Conservation (phyloP, 2,797 vertebrate genomes). For the Pantherophis alleghaniensis region DNA sequence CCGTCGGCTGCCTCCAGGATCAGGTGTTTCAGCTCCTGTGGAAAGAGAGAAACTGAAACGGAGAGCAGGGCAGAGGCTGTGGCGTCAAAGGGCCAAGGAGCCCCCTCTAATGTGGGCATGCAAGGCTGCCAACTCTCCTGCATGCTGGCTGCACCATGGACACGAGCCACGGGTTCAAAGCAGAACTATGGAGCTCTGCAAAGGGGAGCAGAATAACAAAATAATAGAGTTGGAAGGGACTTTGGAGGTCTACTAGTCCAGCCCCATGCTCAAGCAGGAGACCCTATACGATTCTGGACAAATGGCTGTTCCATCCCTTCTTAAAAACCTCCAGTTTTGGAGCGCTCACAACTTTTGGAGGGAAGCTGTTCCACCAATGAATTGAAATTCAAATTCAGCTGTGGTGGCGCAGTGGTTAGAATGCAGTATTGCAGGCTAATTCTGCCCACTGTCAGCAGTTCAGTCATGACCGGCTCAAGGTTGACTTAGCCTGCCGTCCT, state of each 20-base stretch:
- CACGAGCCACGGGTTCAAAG: not conserved
- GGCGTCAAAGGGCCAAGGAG: not conserved
- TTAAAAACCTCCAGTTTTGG: too few species aligned
- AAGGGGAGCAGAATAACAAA: not conserved
- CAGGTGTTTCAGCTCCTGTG: slow-evolving; percentile 94
- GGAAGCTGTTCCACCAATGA: not conserved
- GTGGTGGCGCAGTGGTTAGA: too few species aligned
- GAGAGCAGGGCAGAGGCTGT: not conserved
- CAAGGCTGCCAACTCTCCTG: not conserved
- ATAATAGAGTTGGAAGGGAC: not conserved
- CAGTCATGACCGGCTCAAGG: too few species aligned
- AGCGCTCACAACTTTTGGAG: not conserved
- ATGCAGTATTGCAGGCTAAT: too few species aligned
- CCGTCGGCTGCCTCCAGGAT: slow-evolving; percentile 97
- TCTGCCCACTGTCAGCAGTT: too few species aligned
- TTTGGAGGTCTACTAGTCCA: not conserved
- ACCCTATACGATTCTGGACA: too few species aligned
- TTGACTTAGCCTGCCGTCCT: too few species aligned
- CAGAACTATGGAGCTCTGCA: not conserved
- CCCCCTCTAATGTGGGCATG: too few species aligned
- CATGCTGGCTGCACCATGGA: not conserved
- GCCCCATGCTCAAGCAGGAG: not conserved
- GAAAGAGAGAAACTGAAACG: too few species aligned
- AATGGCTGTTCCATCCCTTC: not conserved
- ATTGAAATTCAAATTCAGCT: not conserved